Evolutionary conservation across 2,888 invertebrate species (phyloP), one percentile per base, ranked within the genome.

Genomic region (Deilephila elpenor): DNA sequence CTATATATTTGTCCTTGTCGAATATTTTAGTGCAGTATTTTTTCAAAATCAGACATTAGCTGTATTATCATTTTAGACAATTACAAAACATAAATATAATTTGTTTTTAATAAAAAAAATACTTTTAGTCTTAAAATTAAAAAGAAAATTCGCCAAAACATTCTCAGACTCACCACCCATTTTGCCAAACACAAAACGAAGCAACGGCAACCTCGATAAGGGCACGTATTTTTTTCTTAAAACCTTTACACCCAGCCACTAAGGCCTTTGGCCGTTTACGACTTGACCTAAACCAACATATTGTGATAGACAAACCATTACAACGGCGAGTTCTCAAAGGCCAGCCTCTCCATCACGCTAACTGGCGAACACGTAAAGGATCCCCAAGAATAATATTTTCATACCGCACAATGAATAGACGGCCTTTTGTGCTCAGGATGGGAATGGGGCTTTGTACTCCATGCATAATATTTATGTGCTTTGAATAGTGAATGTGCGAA

Each of bases 361-460:
- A 82, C 78, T 80, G 78, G 77, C 76, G 75, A 73, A 73, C 78
- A 78, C 75, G 79, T 80, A 76, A 81, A 78, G 77, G 78, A 78
- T 78, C 76, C 70, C 73, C 70, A 73, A 76, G 79, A 83, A 83
- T 84, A 84, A 83, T 83, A 83, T 84, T 84, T 83, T 83, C 79
- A 77, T 73, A 78, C 77, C 77, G 79, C 79, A 79, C 82, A 84
- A 84, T 81, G 82, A 80, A 72, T 60, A 37, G 70, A 70, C 64
- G 56, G 74, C 71, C 78, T 75, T 81, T 82, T 84, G 79, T 81
- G 73, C 73, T 67, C 44, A 75, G 76, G 74, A 80, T 75, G 80
- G 76, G 75, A 70, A 74, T 70, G 71, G 71, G 62, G 71, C 76
- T 76, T 77, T 77, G 72, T 76, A 53, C 53, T 72, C 70, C 72